Base-by-base conservation (phyloP, 1,140 invertebrate genomes). In the Drosophila azteca region DNA sequence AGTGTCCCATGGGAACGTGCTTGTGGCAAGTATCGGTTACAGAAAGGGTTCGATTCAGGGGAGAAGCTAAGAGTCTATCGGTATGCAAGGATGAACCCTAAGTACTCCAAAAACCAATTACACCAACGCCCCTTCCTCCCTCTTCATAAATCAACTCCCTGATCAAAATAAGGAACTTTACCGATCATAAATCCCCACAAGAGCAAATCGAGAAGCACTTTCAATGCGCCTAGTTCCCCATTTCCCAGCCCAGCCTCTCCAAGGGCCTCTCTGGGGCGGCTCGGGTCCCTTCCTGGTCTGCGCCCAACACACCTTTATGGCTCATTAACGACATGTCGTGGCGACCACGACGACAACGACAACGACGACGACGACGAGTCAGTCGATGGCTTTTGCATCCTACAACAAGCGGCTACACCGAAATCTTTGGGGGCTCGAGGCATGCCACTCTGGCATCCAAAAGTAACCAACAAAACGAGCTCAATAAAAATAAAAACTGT, bases 401-500 rank as follows among this genome's bases (percentile, higher is more conserved):
- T 58, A 49, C 69, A 45, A 79, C n/a, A n/a, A n/a, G n/a, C n/a
- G n/a, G n/a, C n/a, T n/a, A n/a, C 11, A 41, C 26, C 29, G 39
- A 45, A 44, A 20, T 6, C 17, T 17, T 17, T 17, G 17, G 29
- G 44, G 3, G 11, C 35, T 13, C 4, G 3, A 11, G 31, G 9
- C 31, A 11, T 11, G 17, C 17, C 17, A 20, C 17, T 20, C 17
- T 20, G 44, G 24, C 63, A 50, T 59, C 63, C 5, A 13, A 22
- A 13, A 22, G 60, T 35, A 35, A 39, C 72, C 79, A 72, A 72
- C 83, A 88, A 79, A 88, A 88, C 83, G 83, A 83, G 83, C 79
- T 83, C 83, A 79, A 88, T 88, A 88, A 88, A 88, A 79, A 88
- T 88, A 88, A 88, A 88, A 88, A 79, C 83, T 79, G 79, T 83